Evolutionary conservation across 1,140 invertebrate genomes (phyloP).

Genomic region (Drosophila orena): DNA sequence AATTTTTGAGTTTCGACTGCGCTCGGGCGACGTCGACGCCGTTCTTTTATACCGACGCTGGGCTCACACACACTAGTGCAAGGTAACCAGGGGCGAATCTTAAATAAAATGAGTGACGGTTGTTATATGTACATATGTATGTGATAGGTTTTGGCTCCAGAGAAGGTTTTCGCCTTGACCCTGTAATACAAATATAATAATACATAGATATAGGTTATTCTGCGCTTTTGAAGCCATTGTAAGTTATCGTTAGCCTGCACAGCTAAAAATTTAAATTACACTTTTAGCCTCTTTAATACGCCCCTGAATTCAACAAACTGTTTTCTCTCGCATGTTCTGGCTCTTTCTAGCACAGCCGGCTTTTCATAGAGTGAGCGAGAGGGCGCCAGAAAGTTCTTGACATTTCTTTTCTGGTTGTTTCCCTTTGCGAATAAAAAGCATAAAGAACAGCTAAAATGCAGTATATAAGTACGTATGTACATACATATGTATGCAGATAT

Average conservation of each 20-base stretch:
- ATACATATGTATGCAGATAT: neutral
- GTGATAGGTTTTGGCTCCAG: too few species aligned
- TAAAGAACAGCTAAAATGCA: conserved; percentile 13
- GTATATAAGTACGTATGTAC: neutral
- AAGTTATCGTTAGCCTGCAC: too few species aligned
- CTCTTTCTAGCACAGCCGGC: conserved; percentile 59
- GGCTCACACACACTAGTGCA: conserved; percentile 28
- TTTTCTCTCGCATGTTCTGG: conserved; percentile 48
- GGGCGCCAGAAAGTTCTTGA: conserved; percentile 43
- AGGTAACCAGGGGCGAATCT: neutral
- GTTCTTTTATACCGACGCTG: conserved; percentile 67
- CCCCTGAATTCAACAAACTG: neutral
- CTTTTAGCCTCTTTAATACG: neutral
- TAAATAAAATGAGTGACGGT: neutral
- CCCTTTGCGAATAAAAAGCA: conserved; percentile 13
- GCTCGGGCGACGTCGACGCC: neutral
- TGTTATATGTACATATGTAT: too few species aligned
- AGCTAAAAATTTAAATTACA: too few species aligned
- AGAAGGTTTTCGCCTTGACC: too few species aligned
- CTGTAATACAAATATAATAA: too few species aligned
- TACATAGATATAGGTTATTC: too few species aligned
- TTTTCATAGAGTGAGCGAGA: conserved; percentile 6
- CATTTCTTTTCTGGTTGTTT: conserved; percentile 64
- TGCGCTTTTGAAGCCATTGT: too few species aligned
- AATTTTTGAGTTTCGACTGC: conserved; percentile 29